These are phyloP conservation scores for Cyclopterus lumpus DNA, from an alignment of 2,797 vertebrate species.

Conservation along the genomic window DNA sequence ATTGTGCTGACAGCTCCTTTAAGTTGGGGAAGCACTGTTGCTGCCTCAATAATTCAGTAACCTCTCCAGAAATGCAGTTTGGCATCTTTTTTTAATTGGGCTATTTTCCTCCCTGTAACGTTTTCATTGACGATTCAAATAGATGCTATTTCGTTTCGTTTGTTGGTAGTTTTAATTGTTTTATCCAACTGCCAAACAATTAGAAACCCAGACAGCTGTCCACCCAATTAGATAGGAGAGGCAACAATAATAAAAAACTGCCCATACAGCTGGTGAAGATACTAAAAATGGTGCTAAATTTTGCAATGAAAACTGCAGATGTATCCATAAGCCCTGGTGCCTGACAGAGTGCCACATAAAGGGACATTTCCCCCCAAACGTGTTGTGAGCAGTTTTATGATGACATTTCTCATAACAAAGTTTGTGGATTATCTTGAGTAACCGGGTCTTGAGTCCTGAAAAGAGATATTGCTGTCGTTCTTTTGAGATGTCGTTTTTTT, in stretches of 20 bases:
- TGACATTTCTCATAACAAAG: background rate
- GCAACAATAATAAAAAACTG: conserved; percentile 7
- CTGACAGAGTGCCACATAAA: background rate
- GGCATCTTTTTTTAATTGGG: conserved; percentile 70
- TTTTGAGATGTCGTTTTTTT: no score
- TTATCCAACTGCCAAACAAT: conserved; percentile 22
- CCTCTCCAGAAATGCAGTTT: conserved; percentile 51
- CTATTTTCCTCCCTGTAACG: conserved; percentile 9
- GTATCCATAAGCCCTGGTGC: background rate
- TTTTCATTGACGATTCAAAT: conserved; percentile 41
- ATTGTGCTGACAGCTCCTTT: conserved; percentile 44
- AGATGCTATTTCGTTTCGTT: conserved; percentile 21
- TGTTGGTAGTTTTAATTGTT: conserved; percentile 39
- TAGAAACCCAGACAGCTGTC: conserved; percentile 19
- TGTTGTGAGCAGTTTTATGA: no score
- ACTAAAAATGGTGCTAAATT: background rate
- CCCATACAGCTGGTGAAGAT: background rate
- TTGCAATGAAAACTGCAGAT: conserved; percentile 6
- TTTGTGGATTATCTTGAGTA: background rate
- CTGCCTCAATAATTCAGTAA: conserved; percentile 57
- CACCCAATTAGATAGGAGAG: background rate
- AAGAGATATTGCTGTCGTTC: background rate
- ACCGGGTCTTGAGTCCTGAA: background rate
- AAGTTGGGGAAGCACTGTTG: conserved; percentile 30
- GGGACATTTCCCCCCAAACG: background rate